Conservation (phyloP, 1,140 invertebrate genomes). For the Vanessa atalanta region DNA sequence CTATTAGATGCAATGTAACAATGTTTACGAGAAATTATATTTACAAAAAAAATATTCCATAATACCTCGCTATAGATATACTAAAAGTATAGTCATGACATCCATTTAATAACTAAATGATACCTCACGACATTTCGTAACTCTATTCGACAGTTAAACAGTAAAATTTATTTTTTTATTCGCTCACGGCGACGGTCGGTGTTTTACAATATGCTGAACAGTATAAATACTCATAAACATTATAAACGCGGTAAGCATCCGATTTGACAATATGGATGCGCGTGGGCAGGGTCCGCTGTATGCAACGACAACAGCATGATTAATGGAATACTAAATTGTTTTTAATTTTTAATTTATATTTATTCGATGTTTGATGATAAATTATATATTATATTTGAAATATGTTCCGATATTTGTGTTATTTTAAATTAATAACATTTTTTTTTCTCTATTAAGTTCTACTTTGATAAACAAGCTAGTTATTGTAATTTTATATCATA, state of each 20-base stretch:
- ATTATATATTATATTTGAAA: too few species aligned
- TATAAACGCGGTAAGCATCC: conserved; percentile 48
- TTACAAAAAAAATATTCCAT: too few species aligned
- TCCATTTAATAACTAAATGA: neutral
- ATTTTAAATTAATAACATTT: too few species aligned
- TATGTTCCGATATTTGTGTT: too few species aligned
- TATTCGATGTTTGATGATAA: too few species aligned
- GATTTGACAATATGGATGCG: conserved; percentile 50
- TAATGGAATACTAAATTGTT: neutral
- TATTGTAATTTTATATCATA: too few species aligned
- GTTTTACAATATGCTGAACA: conserved; percentile 46
- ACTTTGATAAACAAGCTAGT: too few species aligned
- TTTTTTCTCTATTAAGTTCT: too few species aligned
- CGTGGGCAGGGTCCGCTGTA: conserved; percentile 49
- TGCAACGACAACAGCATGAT: conserved; percentile 24
- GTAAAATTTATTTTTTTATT: conserved; percentile 30
- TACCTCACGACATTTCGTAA: conserved; percentile 12
- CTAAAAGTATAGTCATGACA: neutral
- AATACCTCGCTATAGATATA: neutral
- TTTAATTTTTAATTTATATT: neutral
- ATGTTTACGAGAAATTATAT: too few species aligned
- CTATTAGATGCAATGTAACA: too few species aligned
- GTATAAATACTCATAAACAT: conserved; percentile 57
- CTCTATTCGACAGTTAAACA: conserved; percentile 10
- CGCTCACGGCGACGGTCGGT: neutral